Evolutionary conservation across 2,888 invertebrate species (phyloP).

Genomic region (Himalopsyche anomala): DNA sequence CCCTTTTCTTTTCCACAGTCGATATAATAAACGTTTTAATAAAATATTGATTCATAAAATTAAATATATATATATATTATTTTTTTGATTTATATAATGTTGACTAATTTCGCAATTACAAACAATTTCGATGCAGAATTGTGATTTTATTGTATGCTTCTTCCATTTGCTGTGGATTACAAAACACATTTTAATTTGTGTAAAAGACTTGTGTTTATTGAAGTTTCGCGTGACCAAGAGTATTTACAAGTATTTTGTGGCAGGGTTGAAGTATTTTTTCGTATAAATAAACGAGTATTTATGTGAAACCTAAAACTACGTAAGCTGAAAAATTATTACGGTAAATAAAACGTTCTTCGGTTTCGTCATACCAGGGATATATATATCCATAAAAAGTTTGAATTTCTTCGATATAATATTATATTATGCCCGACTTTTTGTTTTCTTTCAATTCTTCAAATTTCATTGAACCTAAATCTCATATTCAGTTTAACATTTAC

Average conservation of each 20-base stretch:
- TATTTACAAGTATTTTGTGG: constrained; percentile 51
- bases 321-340: not conserved
- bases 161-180: constrained; percentile 46
- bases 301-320: not conserved
- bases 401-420: too few species aligned
- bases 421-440: too few species aligned
- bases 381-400: too few species aligned
- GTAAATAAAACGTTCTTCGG: not conserved
- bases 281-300: constrained; percentile 20
- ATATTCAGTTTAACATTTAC: too few species aligned
- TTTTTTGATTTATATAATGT: too few species aligned
- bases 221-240: constrained; percentile 58
- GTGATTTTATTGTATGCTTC: constrained; percentile 19
- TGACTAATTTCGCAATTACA: not conserved
- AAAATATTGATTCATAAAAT: too few species aligned
- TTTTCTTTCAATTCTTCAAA: too few species aligned
- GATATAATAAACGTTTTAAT: too few species aligned
- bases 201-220: constrained; percentile 64
- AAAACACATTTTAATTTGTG: constrained; percentile 63
- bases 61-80: too few species aligned
- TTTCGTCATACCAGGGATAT: not conserved
- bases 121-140: not conserved
- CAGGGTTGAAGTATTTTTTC: constrained; percentile 28
- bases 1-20: too few species aligned
- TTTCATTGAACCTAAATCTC: too few species aligned